These are phyloP conservation scores for Caenorhabditis sp. DNA, from an alignment of 2,888 invertebrate species.

Conservation along the genomic window DNA sequence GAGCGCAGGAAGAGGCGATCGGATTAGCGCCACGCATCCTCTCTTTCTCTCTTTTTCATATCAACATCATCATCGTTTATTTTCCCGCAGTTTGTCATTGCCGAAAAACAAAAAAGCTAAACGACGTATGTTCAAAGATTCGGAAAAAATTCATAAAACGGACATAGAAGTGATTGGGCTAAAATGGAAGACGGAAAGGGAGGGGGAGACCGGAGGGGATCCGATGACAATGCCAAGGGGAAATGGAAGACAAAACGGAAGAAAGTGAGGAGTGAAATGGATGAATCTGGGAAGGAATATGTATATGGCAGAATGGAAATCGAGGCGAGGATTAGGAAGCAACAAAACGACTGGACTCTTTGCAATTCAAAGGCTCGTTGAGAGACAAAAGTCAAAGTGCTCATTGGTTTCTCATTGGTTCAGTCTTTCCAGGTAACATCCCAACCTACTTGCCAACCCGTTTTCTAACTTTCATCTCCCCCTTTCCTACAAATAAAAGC, in stretches of 20 bases:
- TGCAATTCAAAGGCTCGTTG: background rate
- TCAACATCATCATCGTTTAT: constrained; percentile 27
- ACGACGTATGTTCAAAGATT: background rate
- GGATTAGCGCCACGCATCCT: constrained; percentile 49
- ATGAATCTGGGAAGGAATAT: constrained; percentile 18
- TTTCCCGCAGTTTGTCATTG: background rate
- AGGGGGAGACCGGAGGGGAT: too few species aligned
- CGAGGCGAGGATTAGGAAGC: background rate
- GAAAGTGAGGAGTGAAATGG: constrained; percentile 24
- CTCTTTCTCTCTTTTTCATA: constrained; percentile 12
- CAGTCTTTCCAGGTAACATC: background rate
- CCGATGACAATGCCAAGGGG: constrained; percentile 42
- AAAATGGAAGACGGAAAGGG: background rate
- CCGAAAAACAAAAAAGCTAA: constrained; percentile 1
- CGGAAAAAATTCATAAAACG: constrained; percentile 5
- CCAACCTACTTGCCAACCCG: background rate
- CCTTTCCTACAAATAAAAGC: background rate
- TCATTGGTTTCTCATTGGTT: background rate
- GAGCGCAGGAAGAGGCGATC: constrained; percentile 2
- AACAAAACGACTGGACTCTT: background rate
- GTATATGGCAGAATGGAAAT: constrained; percentile 1
- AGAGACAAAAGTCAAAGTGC: background rate
- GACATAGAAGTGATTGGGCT: constrained; percentile 31
- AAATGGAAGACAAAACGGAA: constrained; percentile 60
- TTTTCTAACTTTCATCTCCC: background rate